Conservation (phyloP, 1,140 invertebrate genomes). For the Diabrotica virgifera region DNA sequence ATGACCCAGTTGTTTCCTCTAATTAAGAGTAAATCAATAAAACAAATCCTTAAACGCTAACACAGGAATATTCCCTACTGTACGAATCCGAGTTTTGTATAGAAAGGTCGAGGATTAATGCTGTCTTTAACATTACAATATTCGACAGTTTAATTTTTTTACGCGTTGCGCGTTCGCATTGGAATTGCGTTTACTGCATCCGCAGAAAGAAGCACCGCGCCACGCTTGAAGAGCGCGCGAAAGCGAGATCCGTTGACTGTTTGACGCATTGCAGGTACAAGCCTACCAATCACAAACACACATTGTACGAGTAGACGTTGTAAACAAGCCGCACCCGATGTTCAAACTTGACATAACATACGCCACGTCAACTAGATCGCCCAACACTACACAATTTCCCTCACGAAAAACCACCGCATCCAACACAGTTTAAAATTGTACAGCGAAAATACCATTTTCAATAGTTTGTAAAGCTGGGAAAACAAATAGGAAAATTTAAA, state of each 20-base stretch:
- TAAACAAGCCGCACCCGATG: slow-evolving; percentile 64
- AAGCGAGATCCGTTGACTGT: slow-evolving; percentile 37
- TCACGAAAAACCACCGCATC: background rate
- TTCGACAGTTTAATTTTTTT: slow-evolving; percentile 5
- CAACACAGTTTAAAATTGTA: background rate
- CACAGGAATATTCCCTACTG: background rate
- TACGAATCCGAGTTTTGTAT: background rate
- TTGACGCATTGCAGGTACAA: slow-evolving; percentile 82
- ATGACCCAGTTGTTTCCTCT: slow-evolving; percentile 6
- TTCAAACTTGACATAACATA: slow-evolving; percentile 53
- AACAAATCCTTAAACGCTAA: background rate
- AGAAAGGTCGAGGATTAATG: background rate
- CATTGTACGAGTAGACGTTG: slow-evolving; percentile 51
- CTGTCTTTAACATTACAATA: background rate
- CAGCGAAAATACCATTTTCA: background rate
- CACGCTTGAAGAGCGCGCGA: slow-evolving; percentile 40
- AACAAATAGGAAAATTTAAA: background rate
- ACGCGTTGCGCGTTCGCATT: background rate
- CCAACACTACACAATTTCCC: slow-evolving; percentile 21
- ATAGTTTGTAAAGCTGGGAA: background rate
- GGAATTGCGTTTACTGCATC: slow-evolving; percentile 31
- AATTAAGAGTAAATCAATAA: background rate
- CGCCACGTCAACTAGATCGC: slow-evolving; percentile 55
- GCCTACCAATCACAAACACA: slow-evolving; percentile 63
- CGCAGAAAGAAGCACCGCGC: slow-evolving; percentile 32